These are phyloP conservation scores for Chionoecetes opilio DNA, from an alignment of 1,140 invertebrate genomes.

Conservation along the genomic window DNA sequence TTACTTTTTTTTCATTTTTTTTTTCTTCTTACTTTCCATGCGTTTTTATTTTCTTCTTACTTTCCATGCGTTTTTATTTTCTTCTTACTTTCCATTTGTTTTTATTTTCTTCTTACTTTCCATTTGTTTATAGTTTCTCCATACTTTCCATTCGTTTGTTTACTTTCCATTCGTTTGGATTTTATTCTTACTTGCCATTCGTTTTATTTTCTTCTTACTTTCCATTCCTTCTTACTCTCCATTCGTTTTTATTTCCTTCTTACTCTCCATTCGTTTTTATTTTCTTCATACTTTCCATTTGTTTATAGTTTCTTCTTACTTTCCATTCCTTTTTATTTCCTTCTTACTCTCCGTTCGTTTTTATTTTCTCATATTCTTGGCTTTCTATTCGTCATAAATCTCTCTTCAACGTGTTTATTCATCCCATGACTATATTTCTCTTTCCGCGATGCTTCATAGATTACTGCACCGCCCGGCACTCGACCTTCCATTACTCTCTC, in stretches of 20 bases:
- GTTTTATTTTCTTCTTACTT: neutral
- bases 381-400: neutral
- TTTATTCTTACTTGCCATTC: neutral
- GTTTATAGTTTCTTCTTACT: too few species aligned
- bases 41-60: neutral
- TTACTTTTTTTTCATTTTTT: too few species aligned
- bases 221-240: neutral
- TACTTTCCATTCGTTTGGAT: too few species aligned
- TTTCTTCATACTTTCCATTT: too few species aligned
- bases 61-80: neutral
- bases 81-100: too few species aligned
- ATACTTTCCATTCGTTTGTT: too few species aligned
- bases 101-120: too few species aligned
- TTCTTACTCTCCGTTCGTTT: neutral
- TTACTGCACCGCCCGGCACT: neutral
- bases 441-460: constrained; percentile 1
- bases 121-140: too few species aligned
- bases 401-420: neutral
- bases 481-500: neutral
- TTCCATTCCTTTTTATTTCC: neutral
- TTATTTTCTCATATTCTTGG: neutral
- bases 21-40: too few species aligned
- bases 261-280: too few species aligned
- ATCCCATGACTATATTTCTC: neutral
- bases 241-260: too few species aligned